Conservation (phyloP, 2,113 vertebrate species). For the Zosterops lateralis region DNA sequence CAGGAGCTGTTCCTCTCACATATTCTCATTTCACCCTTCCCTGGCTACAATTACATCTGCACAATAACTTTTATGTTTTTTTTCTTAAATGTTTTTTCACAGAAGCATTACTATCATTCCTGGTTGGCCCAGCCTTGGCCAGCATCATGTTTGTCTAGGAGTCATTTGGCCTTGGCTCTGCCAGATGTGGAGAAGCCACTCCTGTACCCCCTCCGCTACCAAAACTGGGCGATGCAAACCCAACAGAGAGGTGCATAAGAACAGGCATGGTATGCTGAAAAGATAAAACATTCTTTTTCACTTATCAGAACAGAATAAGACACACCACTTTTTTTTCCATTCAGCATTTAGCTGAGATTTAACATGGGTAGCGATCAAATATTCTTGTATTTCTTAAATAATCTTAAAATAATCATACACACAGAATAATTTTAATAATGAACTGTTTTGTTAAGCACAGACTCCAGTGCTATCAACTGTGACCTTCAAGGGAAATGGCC, state of each 20-base stretch:
- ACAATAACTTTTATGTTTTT: background rate
- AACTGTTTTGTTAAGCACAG: background rate
- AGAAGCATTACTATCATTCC: accelerated
- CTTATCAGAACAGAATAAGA: background rate
- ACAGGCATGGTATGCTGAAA: background rate
- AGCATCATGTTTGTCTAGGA: background rate
- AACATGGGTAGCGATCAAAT: background rate
- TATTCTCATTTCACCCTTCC: background rate
- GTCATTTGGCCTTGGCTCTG: background rate
- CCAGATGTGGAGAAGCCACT: accelerated
- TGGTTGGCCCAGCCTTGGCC: background rate
- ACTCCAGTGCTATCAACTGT: background rate
- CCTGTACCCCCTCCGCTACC: background rate
- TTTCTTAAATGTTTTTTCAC: background rate
- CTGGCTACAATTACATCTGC: background rate
- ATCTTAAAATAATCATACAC: background rate
- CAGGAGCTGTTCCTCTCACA: background rate
- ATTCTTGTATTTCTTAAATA: background rate
- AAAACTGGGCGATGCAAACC: background rate
- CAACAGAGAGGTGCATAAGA: background rate
- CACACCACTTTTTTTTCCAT: background rate
- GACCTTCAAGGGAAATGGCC: background rate
- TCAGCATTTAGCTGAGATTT: background rate
- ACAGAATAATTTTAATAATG: background rate
- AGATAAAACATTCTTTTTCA: background rate